Percentiles rank a stretch among this genome's conserved stretches.
Evolutionary conservation across 2,888 invertebrate genomes (phyloP).

Genomic region (Calameuta pallipes): DNA sequence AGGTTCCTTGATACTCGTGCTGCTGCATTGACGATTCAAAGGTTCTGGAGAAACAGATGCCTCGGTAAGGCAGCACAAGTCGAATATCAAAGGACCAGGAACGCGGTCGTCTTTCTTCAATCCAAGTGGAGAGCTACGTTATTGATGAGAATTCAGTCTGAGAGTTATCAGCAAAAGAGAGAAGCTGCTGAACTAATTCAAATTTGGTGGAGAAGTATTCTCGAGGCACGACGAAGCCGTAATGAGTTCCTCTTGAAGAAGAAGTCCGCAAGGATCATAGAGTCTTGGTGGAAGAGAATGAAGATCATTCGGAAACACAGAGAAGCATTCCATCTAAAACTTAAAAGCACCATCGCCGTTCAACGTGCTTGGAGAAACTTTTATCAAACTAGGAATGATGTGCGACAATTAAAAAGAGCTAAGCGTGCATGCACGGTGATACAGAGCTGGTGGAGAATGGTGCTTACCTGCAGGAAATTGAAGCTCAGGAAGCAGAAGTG

Average conservation of each 20-base stretch:
- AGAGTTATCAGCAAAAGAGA: conserved; percentile 55
- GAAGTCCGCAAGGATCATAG: conserved; percentile 50
- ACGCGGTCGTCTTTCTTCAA: conserved; percentile 51
- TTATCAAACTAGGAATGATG: background rate
- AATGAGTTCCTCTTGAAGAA: conserved; percentile 59
- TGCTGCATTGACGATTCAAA: conserved; percentile 68
- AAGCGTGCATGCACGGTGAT: conserved; percentile 36
- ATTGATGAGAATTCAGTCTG: conserved; percentile 60
- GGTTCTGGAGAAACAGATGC: conserved; percentile 63
- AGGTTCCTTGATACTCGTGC: conserved; percentile 63
- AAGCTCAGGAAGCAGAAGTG: conserved; percentile 24
- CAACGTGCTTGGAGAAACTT: conserved; percentile 63
- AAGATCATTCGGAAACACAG: conserved; percentile 63
- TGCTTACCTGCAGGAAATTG: conserved; percentile 27
- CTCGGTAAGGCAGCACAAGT: conserved; percentile 47
- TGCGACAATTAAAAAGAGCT: conserved; percentile 17
- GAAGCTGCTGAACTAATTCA: conserved; percentile 62
- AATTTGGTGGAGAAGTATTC: conserved; percentile 63
- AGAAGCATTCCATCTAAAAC: conserved; percentile 52
- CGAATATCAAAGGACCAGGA: conserved; percentile 51
- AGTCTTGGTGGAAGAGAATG: conserved; percentile 53
- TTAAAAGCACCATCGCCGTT: conserved; percentile 61
- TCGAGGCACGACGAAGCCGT: conserved; percentile 61
- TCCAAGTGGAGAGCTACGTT: conserved; percentile 60
- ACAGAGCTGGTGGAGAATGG: conserved; percentile 47